Base-by-base conservation (phyloP, 2,888 invertebrate species). In the Dysmachus trigonus region DNA sequence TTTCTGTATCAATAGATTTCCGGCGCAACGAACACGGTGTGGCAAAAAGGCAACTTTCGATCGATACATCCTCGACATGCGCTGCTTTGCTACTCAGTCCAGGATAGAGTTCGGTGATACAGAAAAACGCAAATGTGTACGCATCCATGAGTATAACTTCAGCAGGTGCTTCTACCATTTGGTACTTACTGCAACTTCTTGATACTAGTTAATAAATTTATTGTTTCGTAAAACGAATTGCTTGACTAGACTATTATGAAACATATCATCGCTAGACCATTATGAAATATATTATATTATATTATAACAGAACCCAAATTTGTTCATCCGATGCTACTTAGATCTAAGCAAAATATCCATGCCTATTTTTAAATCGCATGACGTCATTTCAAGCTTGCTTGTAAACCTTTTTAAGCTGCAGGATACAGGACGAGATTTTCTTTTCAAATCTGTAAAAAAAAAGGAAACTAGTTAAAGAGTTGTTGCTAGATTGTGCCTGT, bases 41-140 rank as follows among this genome's bases (percentile, higher is more conserved):
- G 47, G 77, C 77, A 77, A 77, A 77, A 77, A 47, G 77, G 77
- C 30, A 77, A 77, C 30, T 13, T 77, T 47, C 77, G 47, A 77
- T 77, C 77, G 77, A 77, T 77, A 77, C 27, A 15, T 47, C n/a
- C 47, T 30, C 8, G 30, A 27, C 47, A 27, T 77, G 77, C 77
- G 77, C 77, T n/a, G 47, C 47, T 47, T 6, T n/a, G 7, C n/a
- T 47, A n/a, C 47, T n/a, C n/a, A 33, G 6, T 33, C 33, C 33
- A 47, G 47, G 47, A 47, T n/a, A n/a, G 47, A 47, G 18, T 0
- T n/a, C 47, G 18, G 18, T 1, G 18, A 6, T 15, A 2, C 33
- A 47, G 47, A 47, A 47, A 47, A n/a, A 47, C 18, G n/a, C 47
- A 47, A 47, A 47, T 18, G 6, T 47, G 47, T 47, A 47, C 47